phyloP scores from a whole-genome alignment of 2,888 invertebrate species.

The Noctua pronuba region DNA sequence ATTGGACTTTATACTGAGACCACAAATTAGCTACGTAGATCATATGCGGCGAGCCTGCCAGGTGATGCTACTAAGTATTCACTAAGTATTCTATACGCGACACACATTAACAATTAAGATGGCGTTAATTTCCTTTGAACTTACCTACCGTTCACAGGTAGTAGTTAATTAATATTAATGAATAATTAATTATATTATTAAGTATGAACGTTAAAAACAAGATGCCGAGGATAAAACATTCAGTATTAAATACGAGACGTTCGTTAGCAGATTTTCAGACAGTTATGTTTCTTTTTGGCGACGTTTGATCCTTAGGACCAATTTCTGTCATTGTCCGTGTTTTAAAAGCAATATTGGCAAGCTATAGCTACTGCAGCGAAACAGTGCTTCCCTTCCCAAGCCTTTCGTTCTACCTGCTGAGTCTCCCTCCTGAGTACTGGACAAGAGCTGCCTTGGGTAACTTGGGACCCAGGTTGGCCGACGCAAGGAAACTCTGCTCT shows the following conservation, averaged over 20 bases:
- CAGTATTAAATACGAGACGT: not conserved
- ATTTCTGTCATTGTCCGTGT: not conserved
- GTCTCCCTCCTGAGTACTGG: not conserved
- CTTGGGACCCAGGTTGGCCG: not conserved
- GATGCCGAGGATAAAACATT: no score
- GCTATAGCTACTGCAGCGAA: not conserved
- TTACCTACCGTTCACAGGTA: not conserved
- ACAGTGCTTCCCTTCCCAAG: not conserved
- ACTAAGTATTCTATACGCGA: conserved; percentile 16
- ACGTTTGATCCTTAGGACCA: not conserved
- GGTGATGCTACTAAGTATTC: conserved; percentile 9
- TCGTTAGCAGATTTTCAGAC: not conserved
- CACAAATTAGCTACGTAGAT: conserved; percentile 11
- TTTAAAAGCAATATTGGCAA: not conserved
- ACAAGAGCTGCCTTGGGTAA: not conserved
- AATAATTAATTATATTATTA: conserved; percentile 10
- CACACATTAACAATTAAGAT: conserved; percentile 22
- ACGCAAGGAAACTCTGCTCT: not conserved
- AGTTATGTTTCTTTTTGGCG: not conserved
- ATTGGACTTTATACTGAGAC: not conserved
- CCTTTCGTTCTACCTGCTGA: not conserved
- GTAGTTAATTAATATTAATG: conserved; percentile 5
- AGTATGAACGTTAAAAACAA: not conserved
- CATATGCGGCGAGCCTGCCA: conserved; percentile 1
- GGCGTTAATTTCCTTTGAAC: conserved; percentile 29